A percentile compares a stretch with the other conserved stretches of the same genome.
phyloP scores from a whole-genome alignment of 1,140 invertebrate species.

The Scaptomyza hsui region DNA sequence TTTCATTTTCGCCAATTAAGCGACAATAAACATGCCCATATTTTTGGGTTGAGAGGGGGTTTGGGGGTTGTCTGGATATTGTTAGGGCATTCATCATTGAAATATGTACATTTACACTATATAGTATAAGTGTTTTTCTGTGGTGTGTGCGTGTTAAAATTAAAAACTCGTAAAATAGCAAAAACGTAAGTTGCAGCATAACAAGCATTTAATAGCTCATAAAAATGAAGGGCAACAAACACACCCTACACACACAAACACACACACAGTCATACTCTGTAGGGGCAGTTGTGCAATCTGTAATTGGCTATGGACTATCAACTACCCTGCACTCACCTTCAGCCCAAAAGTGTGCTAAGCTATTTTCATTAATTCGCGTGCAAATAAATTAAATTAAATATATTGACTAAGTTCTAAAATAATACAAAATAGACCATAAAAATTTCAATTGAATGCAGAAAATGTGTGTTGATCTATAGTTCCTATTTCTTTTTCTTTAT shows the following conservation, averaged over 20 bases:
- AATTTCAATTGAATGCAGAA: too few relatives aligned
- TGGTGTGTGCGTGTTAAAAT: constrained; percentile 60
- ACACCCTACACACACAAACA: constrained; percentile 2
- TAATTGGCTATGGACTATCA: constrained; percentile 11
- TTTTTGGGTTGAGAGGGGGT: background rate
- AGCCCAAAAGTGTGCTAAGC: constrained; percentile 44
- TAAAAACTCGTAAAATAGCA: constrained; percentile 75
- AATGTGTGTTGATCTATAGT: too few relatives aligned
- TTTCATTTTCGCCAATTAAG: constrained; percentile 70
- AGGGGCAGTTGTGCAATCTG: background rate
- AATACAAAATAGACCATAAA: too few relatives aligned
- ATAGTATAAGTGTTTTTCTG: constrained; percentile 31
- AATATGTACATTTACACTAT: background rate
- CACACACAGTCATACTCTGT: background rate
- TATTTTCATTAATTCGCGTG: background rate
- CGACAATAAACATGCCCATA: constrained; percentile 55
- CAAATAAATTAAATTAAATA: background rate
- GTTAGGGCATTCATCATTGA: background rate
- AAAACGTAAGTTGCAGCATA: constrained; percentile 76
- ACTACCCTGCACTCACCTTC: constrained; percentile 13
- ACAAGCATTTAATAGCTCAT: constrained; percentile 78
- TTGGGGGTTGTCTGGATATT: background rate
- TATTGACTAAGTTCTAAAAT: too few relatives aligned
- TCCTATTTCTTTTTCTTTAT: too few relatives aligned
- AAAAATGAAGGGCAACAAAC: constrained; percentile 46